Evolutionary conservation across 2,888 invertebrate genomes (phyloP), one percentile per base, ranked within the genome.

Genomic region (Clitarchus hookeri): DNA sequence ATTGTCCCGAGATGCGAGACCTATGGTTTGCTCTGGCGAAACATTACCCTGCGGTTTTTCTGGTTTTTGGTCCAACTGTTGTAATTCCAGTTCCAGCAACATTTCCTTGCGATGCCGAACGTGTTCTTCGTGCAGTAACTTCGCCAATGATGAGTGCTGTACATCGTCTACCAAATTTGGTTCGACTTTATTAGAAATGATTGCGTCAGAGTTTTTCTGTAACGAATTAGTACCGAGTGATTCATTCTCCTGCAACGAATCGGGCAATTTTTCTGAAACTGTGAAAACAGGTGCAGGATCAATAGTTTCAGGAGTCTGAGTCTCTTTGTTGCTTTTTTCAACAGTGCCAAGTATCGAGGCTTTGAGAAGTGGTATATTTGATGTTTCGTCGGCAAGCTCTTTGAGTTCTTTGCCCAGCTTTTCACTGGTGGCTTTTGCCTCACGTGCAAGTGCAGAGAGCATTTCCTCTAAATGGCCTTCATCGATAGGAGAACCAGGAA

Each of bases 351-450:
- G 44, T 23, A 82, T 82, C 3, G 82, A 82, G 82, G 27, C 82
- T 27, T 82, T 82, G 19, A 82, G 44, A 23, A 36, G 23, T 26
- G 82, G 82, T 54, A 84, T 44, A 19, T 80, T 83, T 78, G 86
- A 84, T 65, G 88, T 89, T 83, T 89, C 89, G 82, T 90, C 89
- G 83, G 89, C 89, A 8, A 91, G 88, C 54, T 89, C 88, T 85
- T 90, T 90, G 6, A 95, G 90, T 90, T 94, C 94, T 9, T 83
- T 77, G 25, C 83, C 87, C 27, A 95, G 90, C 89, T 94, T 94
- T 88, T 95, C 95, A 90, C 95, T 95, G 83, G 95, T 95, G 90
- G 95, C 95, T 92, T 95, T 94, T 23, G 96, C 95, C 93, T 96
- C 96, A 90, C 94, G 94, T 19, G 96, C 96, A 87, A 96, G 93